phyloP scores from a whole-genome alignment of 30 jellyfish, hydroid and myxozoan genomes.

The Haliclystus octoradiatus region DNA sequence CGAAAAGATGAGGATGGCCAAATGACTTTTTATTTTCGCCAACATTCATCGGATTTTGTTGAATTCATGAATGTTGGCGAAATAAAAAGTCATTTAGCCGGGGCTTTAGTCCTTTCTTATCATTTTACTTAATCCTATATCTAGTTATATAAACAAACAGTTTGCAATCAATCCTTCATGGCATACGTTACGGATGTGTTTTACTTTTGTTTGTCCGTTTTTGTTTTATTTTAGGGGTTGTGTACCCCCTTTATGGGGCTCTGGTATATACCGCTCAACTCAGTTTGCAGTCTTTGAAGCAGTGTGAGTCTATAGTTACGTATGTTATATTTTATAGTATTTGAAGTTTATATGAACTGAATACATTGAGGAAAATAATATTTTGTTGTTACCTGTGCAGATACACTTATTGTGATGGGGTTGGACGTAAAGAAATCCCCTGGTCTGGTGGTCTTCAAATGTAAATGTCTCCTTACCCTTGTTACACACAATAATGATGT shows the following conservation, averaged over 20 bases:
- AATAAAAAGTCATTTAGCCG: no score
- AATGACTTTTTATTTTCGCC: no score
- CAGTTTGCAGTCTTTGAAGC: slow-evolving; percentile 96
- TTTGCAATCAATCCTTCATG: no score
- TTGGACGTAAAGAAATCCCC: slow-evolving; percentile 61
- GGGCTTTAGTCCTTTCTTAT: no score
- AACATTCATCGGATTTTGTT: no score
- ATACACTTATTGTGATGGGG: slow-evolving; percentile 57
- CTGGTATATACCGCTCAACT: slow-evolving; percentile 87
- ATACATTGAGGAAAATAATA: not conserved
- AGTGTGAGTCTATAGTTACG: slow-evolving; percentile 40
- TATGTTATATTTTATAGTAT: not conserved
- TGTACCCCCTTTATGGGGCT: slow-evolving; percentile 93
- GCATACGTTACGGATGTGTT: no score
- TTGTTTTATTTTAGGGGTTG: slow-evolving; percentile 90
- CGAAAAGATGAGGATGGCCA: no score
- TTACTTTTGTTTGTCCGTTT: no score
- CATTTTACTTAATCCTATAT: no score
- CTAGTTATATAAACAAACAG: no score
- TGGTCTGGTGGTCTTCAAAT: slow-evolving; percentile 77
- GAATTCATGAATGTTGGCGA: no score
- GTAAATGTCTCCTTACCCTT: slow-evolving; percentile 23
- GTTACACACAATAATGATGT: not conserved
- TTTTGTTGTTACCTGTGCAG: slow-evolving; percentile 7
- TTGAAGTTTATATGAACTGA: not conserved